Base-by-base conservation (phyloP, 2,113 vertebrate genomes). In the Eolophus roseicapilla region DNA sequence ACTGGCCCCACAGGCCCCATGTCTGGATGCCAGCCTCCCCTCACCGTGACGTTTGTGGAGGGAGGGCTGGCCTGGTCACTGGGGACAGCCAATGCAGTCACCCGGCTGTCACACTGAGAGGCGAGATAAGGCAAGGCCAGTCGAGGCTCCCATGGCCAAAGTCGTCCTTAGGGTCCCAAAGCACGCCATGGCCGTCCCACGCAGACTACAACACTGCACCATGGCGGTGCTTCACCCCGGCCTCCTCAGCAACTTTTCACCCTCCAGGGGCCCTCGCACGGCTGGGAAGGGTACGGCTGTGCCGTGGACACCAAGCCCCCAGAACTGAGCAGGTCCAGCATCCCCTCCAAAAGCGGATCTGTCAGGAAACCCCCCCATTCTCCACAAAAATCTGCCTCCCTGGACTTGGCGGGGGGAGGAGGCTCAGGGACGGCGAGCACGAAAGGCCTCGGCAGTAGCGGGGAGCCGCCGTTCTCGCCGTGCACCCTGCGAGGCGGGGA, bases 221-320 rank as follows among this genome's bases (percentile, higher is more conserved):
- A 1, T 2, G 8, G 43, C 59, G 4, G 17, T 0, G 44, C 57
- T 31, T 25, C 71, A 2, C 7, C 25, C 31, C 24, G 2, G 5
- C 12, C 6, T 17, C 28, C 10, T 1, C 27, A 16, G 17, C 47
- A 3, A 64, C 53, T 23, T 52, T 31, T 25, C 71, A 2, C 55
- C 13, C 43, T 4, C 13, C 21, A 3, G 6, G 5, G 53, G 15
- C 52, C 64, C 43, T 17, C 2, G 11, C 9, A 2, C 18, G 20
- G 53, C 60, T 8, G 7, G 21, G 46, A 24, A 55, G 25, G 15
- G 31, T 33, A 28, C 16, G 4, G n/a, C 75, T 21, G 8, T 5
- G 28, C 46, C 7, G 3, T 16, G 3, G 59, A 24, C 57, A 15
- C 20, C 57, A 17, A 21, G 39, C 14, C 31, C 13, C 39, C 6